Percentiles rank a stretch among this genome's conserved stretches.
Conservation (phyloP, 2,113 vertebrate genomes). For the Otocyon megalotis region DNA sequence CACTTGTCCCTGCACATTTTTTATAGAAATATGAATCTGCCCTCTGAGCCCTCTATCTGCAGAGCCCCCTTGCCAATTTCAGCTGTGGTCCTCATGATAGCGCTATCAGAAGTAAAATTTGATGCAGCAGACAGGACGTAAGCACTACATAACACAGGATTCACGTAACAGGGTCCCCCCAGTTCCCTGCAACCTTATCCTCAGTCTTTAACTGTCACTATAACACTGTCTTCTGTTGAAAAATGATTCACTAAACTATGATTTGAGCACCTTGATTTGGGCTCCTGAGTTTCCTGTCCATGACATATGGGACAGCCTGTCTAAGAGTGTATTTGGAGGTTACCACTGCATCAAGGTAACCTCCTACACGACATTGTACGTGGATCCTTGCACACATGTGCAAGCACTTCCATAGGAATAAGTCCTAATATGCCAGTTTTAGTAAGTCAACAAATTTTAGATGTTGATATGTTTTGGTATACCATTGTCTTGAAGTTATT, state of each 20-base stretch:
- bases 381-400: not conserved
- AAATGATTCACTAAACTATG: not conserved
- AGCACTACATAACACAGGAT: no score
- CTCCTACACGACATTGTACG: not conserved
- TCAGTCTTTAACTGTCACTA: not conserved
- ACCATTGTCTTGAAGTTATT: not conserved
- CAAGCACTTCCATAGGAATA: not conserved
- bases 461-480: not conserved
- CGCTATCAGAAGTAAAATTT: not conserved
- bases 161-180: not conserved
- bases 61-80: not conserved
- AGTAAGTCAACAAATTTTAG: slow-evolving; percentile 10
- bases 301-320: not conserved
- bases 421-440: not conserved
- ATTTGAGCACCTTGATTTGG: not conserved
- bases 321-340: not conserved
- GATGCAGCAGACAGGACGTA: not conserved
- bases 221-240: not conserved
- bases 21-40: not conserved
- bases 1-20: not conserved
- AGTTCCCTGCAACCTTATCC: not conserved
- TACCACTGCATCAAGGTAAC: not conserved
- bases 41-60: not conserved
- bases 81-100: not conserved
- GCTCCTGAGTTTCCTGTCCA: not conserved